Base-by-base conservation (phyloP, 1,140 invertebrate species). In the Cherax destructor region DNA sequence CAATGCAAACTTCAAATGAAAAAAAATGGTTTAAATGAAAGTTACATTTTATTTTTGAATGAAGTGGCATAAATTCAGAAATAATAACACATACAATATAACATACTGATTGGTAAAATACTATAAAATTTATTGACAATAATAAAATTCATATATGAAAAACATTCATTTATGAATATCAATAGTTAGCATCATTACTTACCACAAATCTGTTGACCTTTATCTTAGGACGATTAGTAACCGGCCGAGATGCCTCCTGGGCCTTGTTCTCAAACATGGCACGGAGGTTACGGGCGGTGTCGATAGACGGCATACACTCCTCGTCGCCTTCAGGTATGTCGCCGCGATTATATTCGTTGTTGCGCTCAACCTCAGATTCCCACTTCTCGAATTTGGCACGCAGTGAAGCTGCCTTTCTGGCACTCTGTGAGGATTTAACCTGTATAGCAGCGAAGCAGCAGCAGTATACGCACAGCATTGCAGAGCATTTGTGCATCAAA, bases 331-430 rank as follows among this genome's bases (percentile, higher is more conserved):
- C 88, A 49, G 92, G 85, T 56, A 30, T 74, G 16, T 93, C 83
- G 50, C 78, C 61, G 89, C 47, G 92, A 93, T 59, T 93, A 94
- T 93, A 91, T 76, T 87, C 86, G 65, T 90, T 92, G 47, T 92
- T 88, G 24, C 83, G 83, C 59, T 97, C 97, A 24, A 94, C 93
- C 80, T 96, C 96, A 74, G 96, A 96, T 93, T 97, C 96, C 97
- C 98, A 98, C 93, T 97, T 96, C 94, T 99, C 98, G 95, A 99
- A 99, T 94, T 98, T 98, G 69, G 97, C 97, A 92, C 97, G 96
- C 93, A 99, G 95, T 93, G 97, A 97, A 94, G 97, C 98, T 47
- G 98, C 98, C 92, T 97, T 95, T 30, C 97, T 97, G 18, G 97
- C 96, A 91, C 96, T 97, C 94, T 97, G 96, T n/a, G 88, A 89